Conservation (phyloP, 2,888 invertebrate species). For the Heliconius erato region DNA sequence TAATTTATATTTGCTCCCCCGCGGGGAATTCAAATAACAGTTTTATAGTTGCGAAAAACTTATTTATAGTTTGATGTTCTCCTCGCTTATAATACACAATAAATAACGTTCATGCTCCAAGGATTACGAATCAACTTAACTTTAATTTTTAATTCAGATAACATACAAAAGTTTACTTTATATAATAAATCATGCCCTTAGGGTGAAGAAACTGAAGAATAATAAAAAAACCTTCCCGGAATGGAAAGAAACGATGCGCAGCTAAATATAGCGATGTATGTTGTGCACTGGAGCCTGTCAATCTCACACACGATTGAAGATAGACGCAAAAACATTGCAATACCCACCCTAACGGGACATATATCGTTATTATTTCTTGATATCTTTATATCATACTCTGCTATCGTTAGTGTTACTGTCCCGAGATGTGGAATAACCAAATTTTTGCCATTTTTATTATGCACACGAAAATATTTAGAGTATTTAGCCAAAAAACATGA, state of each 20-base stretch:
- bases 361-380: constrained; percentile 64
- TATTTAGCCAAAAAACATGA: background rate
- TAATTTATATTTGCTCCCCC: constrained; percentile 18
- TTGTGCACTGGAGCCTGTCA: constrained; percentile 79
- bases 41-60: constrained; percentile 34
- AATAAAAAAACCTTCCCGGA: constrained; percentile 52
- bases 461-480: background rate
- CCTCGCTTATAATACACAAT: constrained; percentile 34
- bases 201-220: constrained; percentile 50
- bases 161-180: constrained; percentile 32
- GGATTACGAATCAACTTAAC: constrained; percentile 28
- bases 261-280: constrained; percentile 75
- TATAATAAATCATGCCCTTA: constrained; percentile 38
- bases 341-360: constrained; percentile 68
- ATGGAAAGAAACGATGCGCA: constrained; percentile 70
- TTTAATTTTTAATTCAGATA: constrained; percentile 18
- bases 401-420: background rate
- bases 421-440: background rate
- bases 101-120: constrained; percentile 38
- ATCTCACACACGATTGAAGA: constrained; percentile 73
- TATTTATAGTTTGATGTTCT: constrained; percentile 34
- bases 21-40: constrained; percentile 27
- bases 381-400: constrained; percentile 44
- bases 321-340: constrained; percentile 74
- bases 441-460: background rate